Evolutionary conservation across 1,140 invertebrate genomes (phyloP), one percentile per base, ranked within the genome.

Genomic region (Drosophila mojavensis): DNA sequence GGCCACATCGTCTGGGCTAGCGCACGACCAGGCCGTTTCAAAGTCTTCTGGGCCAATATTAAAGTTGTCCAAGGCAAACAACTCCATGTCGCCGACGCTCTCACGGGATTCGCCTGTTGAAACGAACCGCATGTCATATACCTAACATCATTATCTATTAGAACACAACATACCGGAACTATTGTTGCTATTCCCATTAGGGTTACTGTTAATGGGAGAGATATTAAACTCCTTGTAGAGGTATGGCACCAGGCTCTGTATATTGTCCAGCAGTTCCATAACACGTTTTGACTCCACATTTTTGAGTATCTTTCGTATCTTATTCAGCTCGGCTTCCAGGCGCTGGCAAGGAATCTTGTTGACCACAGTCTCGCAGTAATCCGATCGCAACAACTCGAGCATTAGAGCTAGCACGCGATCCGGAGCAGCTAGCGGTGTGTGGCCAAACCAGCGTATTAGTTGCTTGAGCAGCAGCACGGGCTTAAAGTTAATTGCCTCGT

Each of bases 401-500:
- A 92, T 55, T 7, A 92, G 39, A 13, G 78, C 15, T 45, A 92
- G 68, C 1, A 92, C 91, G 5, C 75, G 78, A 28, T 89, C 74
- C 0, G 67, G 6, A 20, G 61, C 75, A 13, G 66, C n/a, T 0
- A 53, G 53, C 0, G 91, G 91, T 15, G 55, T 55, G 13, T 51
- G 51, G 0, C 59, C 79, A 54, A 92, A 91, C 91, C 91, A 92
- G 6, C 89, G 85, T n/a, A 92, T 92, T 0, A 92, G 54, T 13
- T 92, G 89, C 43, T 92, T 92, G 3, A 80, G 63, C 5, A 92
- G 36, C n/a, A 78, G 17, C 5, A 81, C 59, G 5, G 86, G 71
- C 24, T 91, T 88, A 3, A 92, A 81, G 9, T 63, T 55, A 0
- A 91, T 73, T 0, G 5, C 24, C 65, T 75, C 77, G 28, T 67